Evolutionary conservation across 2,797 vertebrate genomes (phyloP), one percentile per base, ranked within the genome.

Genomic region (Neosalanx taihuensis): DNA sequence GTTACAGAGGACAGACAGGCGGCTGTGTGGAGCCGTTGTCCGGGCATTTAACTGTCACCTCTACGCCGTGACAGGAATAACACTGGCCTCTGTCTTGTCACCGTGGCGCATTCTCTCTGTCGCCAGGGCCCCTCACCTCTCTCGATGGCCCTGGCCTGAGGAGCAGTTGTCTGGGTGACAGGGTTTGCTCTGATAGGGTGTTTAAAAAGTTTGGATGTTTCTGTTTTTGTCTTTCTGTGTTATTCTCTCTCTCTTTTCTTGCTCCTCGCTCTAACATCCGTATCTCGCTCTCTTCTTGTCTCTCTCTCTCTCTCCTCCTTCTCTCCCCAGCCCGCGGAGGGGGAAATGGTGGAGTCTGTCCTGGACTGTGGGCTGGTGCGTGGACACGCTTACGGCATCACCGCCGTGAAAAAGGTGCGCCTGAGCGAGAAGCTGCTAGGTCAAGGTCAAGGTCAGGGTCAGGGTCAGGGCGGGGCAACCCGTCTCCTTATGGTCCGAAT

Each of bases 371-470:
- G 94, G 6, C 85, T 95, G 59, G 92, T 95, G 51, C 86, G 86
- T 20, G 94, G 93, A 17, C 94, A 94, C 5, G 94, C 94, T 58
- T 95, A 95, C 0, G 92, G 94, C 29, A 84, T 94, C 75, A 94
- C 93, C 0, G 91, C 92, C 0, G 80, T 95, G 70, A 91, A 74
- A 79, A 93, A 90, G 77, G 70, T 93, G 59, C 83, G 89, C 60
- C 71, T 85, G 1, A 81, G 78, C 1, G 87, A 90, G 12, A 84
- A 46, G 41, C 75, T 80, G 9, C 35, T 2, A 1, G 41, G 41
- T 46, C 41, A 41, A 10, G 37, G 37, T 13, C 37, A 46, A 9
- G 41, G 41, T 3, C 37, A 13, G 12, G 18, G 29, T 31, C 67
- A 77, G 17, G 81, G 71, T 23, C 75, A 71, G 17, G 82, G 80